A percentile compares a stretch with the other conserved stretches of the same genome.
phyloP scores from a whole-genome alignment of 2,888 invertebrate genomes.

The Meteorus colon region DNA sequence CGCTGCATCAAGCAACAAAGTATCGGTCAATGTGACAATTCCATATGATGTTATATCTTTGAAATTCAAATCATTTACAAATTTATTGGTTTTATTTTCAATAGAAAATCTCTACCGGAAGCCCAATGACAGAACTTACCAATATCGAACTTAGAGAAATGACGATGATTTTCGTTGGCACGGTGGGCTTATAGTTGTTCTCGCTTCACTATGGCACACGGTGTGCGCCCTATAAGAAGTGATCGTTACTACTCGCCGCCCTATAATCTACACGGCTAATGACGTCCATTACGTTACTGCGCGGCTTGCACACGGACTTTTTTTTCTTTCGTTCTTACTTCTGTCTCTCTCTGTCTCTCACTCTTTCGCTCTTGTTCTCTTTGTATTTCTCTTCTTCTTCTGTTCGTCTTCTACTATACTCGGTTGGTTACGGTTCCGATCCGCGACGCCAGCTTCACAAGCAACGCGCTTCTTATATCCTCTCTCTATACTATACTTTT shows the following conservation, averaged over 20 bases:
- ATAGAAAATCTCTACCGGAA: constrained; percentile 44
- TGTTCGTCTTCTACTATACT: constrained; percentile 45
- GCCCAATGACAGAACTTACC: constrained; percentile 52
- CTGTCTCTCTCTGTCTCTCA: neutral
- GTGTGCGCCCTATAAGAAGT: constrained; percentile 70
- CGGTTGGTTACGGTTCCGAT: constrained; percentile 67
- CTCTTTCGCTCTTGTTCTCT: constrained; percentile 36
- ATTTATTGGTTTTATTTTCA: neutral
- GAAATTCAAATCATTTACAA: too few species aligned
- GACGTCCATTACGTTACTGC: constrained; percentile 73
- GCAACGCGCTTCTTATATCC: neutral
- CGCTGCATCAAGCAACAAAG: neutral
- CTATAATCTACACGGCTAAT: constrained; percentile 74
- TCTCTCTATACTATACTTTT: neutral
- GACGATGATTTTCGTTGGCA: constrained; percentile 48
- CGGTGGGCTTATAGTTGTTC: constrained; percentile 53
- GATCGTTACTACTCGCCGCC: constrained; percentile 73
- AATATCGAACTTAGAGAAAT: constrained; percentile 60
- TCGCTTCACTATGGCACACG: constrained; percentile 58
- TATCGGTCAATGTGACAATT: neutral
- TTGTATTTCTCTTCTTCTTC: constrained; percentile 50
- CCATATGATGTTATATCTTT: neutral
- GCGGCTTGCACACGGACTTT: constrained; percentile 57
- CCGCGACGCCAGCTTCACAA: constrained; percentile 58
- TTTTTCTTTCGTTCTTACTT: constrained; percentile 25